These are phyloP conservation scores for Heloderma charlesbogerti DNA, from an alignment of 2,113 vertebrate species.

Conservation along the genomic window DNA sequence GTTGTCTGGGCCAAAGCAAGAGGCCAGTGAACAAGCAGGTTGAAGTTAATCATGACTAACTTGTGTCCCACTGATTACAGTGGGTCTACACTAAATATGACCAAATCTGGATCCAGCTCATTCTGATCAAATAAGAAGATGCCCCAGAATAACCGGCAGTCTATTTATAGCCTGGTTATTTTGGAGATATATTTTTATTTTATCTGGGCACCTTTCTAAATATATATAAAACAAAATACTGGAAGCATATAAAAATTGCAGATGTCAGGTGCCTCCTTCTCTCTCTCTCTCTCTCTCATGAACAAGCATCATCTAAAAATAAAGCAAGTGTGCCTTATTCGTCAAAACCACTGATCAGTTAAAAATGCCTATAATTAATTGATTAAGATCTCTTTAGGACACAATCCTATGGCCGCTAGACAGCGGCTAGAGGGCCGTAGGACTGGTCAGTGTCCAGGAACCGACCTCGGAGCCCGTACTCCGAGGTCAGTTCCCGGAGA, in stretches of 20 bases:
- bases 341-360: background rate
- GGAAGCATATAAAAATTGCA: background rate
- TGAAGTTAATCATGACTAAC: background rate
- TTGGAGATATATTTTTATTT: background rate
- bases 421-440: too few relatives aligned
- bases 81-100: background rate
- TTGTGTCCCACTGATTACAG: background rate
- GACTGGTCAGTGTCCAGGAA: too few relatives aligned
- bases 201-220: too few relatives aligned
- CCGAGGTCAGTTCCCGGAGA: too few relatives aligned
- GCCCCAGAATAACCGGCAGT: background rate
- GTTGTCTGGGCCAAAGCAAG: too few relatives aligned
- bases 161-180: background rate
- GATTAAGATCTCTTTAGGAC: background rate
- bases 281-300: background rate
- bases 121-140: too few relatives aligned
- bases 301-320: background rate
- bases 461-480: too few relatives aligned
- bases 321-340: background rate
- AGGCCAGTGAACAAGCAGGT: background rate
- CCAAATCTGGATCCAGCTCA: background rate
- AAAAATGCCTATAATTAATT: background rate
- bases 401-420: too few relatives aligned
- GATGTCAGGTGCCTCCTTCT: background rate
- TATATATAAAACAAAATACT: background rate